phyloP scores from a whole-genome alignment of 2,113 vertebrate species.

The Rattus norvegicus region GRCr8 NC_086026.1:77433501-77434000 shows the following conservation, averaged over 20 bases:
- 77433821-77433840: background rate
- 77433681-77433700: background rate
- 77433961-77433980: background rate
- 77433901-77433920: background rate
- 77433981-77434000: background rate
- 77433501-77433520: background rate
- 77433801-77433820: conserved; percentile 35
- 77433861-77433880: background rate
- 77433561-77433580: background rate
- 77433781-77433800: background rate
- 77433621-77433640: background rate
- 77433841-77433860: conserved; percentile 16
- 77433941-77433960: background rate
- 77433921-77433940: background rate
- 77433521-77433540: background rate
- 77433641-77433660: background rate
- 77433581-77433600: background rate
- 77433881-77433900: background rate
- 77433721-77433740: background rate
- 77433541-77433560: background rate
- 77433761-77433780: background rate
- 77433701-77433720: background rate
- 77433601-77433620: conserved; percentile 5
- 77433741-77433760: background rate
- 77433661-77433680: background rate